Percentiles rank a stretch among this genome's conserved stretches.
Evolutionary conservation across 2,113 vertebrate species (phyloP).

Genomic region (human (Homo sapiens)): DNA sequence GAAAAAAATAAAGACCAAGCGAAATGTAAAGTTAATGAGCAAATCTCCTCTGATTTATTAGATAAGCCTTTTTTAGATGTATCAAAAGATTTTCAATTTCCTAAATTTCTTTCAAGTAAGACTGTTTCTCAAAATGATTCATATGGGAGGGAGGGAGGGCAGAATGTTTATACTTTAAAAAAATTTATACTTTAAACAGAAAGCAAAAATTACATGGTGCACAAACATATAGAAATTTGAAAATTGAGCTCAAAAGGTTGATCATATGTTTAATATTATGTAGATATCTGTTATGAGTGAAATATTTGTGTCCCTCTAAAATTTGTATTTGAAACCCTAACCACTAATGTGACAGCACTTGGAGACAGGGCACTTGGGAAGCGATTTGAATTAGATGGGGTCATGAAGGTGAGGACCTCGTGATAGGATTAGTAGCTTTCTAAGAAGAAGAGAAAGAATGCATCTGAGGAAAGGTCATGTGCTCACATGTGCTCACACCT

Average conservation of each 20-base stretch:
- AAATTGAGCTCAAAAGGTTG: neutral
- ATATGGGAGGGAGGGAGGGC: neutral
- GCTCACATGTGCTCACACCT: too few species aligned
- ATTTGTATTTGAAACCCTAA: neutral
- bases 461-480: neutral
- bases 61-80: neutral
- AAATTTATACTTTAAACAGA: neutral
- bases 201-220: neutral
- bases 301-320: neutral
- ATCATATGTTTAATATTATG: neutral
- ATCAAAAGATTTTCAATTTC: neutral
- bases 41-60: neutral
- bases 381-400: neutral
- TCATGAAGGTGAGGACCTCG: neutral
- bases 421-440: neutral
- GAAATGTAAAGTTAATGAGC: neutral
- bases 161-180: neutral
- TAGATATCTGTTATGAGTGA: neutral
- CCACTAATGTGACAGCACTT: neutral
- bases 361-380: neutral
- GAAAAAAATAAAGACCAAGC: neutral
- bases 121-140: neutral
- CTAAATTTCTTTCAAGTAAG: conserved; percentile 22
- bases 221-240: neutral
- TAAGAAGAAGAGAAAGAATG: neutral